Evolutionary conservation across 2,797 vertebrate genomes (phyloP).

Genomic region (Acanthis flammea): DNA sequence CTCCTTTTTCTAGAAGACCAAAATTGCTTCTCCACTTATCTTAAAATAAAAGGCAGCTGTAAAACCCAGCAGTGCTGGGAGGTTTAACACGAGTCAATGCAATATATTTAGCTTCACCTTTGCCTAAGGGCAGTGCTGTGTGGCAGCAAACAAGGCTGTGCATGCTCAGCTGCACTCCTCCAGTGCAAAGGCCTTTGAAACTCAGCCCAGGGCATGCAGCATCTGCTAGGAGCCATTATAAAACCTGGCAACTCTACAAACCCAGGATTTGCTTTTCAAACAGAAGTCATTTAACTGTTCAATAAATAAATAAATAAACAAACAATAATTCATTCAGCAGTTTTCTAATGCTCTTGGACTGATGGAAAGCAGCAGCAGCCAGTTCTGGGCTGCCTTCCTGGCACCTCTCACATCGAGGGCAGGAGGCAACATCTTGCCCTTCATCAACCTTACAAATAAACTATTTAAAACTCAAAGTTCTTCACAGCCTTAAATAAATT

Average conservation of each 20-base stretch:
- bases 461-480: not conserved
- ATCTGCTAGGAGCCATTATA: not conserved
- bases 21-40: not conserved
- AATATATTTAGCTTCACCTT: not conserved
- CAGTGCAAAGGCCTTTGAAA: not conserved
- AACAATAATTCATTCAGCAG: not conserved
- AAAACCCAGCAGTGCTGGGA: not conserved
- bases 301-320: not conserved
- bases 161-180: not conserved
- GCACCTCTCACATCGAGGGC: not conserved
- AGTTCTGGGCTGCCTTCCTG: accelerated
- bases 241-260: conserved; percentile 6
- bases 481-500: not conserved
- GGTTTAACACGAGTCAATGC: not conserved
- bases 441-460: not conserved
- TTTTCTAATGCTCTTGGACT: not conserved
- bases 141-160: not conserved
- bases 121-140: not conserved
- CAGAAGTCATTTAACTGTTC: not conserved
- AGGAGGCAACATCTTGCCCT: not conserved
- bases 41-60: not conserved
- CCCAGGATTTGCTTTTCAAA: not conserved
- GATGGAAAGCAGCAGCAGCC: not conserved
- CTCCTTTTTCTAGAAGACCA: not conserved
- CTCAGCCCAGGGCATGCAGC: not conserved